Evolutionary conservation across 2,113 vertebrate genomes (phyloP).

Genomic region (Synodontis membranacea): DNA sequence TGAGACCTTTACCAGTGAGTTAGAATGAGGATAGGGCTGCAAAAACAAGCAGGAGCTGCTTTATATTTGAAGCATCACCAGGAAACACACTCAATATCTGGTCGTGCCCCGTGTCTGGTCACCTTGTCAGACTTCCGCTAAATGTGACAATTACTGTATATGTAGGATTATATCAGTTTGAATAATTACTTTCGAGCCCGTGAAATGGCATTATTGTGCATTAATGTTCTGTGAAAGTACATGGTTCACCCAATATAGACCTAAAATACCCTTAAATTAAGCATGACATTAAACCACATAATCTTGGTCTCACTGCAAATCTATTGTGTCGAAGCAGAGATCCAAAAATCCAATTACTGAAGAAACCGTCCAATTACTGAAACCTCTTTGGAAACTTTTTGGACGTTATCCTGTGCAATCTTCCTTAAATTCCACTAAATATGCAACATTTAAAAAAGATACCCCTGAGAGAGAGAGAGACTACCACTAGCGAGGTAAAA

Average conservation of each 20-base stretch:
- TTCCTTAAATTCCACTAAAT: neutral
- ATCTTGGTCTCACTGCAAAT: neutral
- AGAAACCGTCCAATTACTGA: conserved; percentile 12
- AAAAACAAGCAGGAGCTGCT: neutral
- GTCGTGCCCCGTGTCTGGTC: neutral
- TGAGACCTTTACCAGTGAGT: conserved; percentile 4
- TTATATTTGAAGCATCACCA: neutral
- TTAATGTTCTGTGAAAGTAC: neutral
- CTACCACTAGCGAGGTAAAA: neutral
- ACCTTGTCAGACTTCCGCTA: neutral
- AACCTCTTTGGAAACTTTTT: neutral
- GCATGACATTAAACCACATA: neutral
- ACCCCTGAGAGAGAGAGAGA: neutral
- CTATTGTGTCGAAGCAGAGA: neutral
- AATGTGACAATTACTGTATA: neutral
- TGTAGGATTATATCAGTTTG: neutral
- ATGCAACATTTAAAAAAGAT: neutral
- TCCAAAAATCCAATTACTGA: conserved; percentile 1
- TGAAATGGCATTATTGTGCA: neutral
- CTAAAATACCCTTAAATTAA: neutral
- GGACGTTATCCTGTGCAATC: neutral
- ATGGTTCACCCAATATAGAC: neutral
- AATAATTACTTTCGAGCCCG: neutral
- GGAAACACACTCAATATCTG: neutral
- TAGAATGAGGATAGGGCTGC: neutral